A percentile compares a stretch with the other conserved stretches of the same genome.
Evolutionary conservation across 1,140 invertebrate species (phyloP).

Genomic region (Drosophila persimilis): DNA sequence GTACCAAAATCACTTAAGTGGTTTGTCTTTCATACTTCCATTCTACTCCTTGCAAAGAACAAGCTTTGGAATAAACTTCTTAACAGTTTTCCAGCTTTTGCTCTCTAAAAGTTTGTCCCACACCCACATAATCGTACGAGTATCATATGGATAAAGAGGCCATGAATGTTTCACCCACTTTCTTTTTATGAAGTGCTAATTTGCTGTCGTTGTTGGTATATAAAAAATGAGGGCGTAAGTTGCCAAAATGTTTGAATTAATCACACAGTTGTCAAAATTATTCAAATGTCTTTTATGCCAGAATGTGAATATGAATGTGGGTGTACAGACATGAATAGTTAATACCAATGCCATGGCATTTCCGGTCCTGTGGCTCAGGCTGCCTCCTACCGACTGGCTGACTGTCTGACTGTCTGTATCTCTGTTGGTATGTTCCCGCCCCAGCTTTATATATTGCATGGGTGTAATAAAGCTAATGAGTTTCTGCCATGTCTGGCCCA

Average conservation of each 20-base stretch:
- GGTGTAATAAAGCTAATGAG: conserved; percentile 72
- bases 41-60: too few relatives aligned
- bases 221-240: conserved; percentile 62
- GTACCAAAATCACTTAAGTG: too few relatives aligned
- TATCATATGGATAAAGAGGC: not conserved
- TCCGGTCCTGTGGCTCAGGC: conserved; percentile 26
- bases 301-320: conserved; percentile 2
- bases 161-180: conserved; percentile 3
- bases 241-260: conserved; percentile 74
- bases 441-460: conserved; percentile 9
- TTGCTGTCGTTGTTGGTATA: conserved; percentile 39
- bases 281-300: conserved; percentile 58
- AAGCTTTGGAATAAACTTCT: too few relatives aligned
- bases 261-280: conserved; percentile 79
- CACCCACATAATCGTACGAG: not conserved
- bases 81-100: not conserved
- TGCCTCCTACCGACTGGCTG: conserved; percentile 10
- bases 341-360: conserved; percentile 57
- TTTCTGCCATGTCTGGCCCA: conserved; percentile 59
- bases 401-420: not conserved
- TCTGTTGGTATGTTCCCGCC: not conserved
- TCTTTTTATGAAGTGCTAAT: conserved; percentile 69
- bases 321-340: conserved; percentile 65
- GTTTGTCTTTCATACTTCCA: too few relatives aligned
- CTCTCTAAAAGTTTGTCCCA: not conserved